phyloP scores from a whole-genome alignment of 2,797 vertebrate species.

The Poecilia gillii region DNA sequence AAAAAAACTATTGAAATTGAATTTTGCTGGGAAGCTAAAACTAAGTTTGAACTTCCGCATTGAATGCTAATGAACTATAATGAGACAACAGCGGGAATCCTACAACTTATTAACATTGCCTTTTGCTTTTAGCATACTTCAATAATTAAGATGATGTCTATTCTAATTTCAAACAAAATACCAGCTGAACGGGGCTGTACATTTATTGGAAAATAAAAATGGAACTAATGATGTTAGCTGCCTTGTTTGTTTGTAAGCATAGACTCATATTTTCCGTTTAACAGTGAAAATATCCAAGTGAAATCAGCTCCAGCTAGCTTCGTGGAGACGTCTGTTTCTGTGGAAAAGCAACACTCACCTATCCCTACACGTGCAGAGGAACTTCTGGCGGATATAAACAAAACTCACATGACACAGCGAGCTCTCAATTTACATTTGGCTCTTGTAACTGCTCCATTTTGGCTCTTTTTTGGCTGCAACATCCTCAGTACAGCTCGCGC shows the following conservation, averaged over 20 bases:
- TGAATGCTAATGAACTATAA: not conserved
- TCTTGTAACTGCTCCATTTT: slow-evolving; percentile 68
- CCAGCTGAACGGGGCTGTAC: not conserved
- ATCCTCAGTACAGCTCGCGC: accelerated
- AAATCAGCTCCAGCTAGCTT: slow-evolving; percentile 3
- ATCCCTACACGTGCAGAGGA: slow-evolving; percentile 59
- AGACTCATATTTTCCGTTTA: not conserved
- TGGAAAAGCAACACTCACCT: slow-evolving; percentile 41
- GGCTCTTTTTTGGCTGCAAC: slow-evolving; percentile 27
- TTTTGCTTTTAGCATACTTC: not conserved
- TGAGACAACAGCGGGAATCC: not conserved
- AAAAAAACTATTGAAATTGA: not conserved
- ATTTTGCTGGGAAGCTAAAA: not conserved
- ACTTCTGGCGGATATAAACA: slow-evolving; percentile 80
- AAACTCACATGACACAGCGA: slow-evolving; percentile 75
- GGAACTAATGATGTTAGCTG: not conserved
- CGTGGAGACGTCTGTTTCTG: not conserved
- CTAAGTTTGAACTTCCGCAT: not conserved
- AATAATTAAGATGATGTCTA: not conserved
- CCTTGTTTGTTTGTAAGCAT: not conserved
- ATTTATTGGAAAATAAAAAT: not conserved
- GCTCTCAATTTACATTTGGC: not conserved
- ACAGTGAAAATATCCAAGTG: not conserved
- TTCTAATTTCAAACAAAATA: not conserved
- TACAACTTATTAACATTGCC: not conserved